These are phyloP conservation scores for Pristionchus maxplancki DNA, from an alignment of 2,888 invertebrate species.

Conservation along the genomic window DNA sequence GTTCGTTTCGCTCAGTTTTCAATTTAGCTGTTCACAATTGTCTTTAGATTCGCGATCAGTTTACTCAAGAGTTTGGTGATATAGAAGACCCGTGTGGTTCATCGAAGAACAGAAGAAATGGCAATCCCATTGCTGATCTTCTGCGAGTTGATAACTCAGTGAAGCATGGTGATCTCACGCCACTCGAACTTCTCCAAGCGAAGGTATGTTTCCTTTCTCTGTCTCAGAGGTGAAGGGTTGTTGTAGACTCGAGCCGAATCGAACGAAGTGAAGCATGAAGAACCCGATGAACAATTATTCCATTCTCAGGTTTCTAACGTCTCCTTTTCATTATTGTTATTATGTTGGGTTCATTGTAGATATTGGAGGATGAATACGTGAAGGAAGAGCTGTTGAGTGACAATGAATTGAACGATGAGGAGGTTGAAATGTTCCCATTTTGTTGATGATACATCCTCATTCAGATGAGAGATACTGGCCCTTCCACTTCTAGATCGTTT, in stretches of 20 bases:
- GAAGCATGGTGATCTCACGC: constrained; percentile 37
- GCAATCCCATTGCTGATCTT: neutral
- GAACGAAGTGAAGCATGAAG: neutral
- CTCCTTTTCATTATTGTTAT: neutral
- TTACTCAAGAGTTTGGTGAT: neutral
- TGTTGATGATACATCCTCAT: neutral
- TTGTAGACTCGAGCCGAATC: neutral
- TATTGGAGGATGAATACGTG: neutral
- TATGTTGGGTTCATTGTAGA: too few relatives aligned
- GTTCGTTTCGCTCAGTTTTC: too few relatives aligned
- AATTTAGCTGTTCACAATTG: neutral
- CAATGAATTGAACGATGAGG: neutral
- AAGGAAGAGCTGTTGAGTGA: neutral
- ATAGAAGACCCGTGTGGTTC: neutral
- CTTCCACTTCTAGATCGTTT: neutral
- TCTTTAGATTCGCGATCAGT: constrained; percentile 29
- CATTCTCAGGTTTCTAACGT: neutral
- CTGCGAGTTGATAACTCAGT: neutral
- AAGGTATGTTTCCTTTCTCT: neutral
- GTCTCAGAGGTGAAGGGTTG: neutral
- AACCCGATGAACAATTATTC: neutral
- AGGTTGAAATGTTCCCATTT: neutral
- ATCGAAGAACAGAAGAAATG: neutral
- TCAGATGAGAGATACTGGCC: neutral
- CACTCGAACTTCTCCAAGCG: constrained; percentile 25